A percentile compares a stretch with the other conserved stretches of the same genome.
These are phyloP conservation scores for Cylas formicarius DNA, from an alignment of 1,140 invertebrate genomes.

Conservation along the genomic window DNA sequence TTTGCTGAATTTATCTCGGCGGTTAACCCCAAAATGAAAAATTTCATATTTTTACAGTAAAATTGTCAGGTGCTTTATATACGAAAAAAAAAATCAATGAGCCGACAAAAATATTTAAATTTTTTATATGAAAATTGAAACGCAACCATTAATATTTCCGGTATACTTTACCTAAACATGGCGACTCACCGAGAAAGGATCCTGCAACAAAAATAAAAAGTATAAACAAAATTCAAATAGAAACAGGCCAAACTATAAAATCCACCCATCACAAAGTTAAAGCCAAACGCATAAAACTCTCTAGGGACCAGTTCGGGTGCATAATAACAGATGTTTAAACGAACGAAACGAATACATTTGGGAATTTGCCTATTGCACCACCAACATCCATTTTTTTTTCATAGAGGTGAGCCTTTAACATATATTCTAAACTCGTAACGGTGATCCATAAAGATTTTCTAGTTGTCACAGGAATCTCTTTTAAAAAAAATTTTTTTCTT, in stretches of 20 bases:
- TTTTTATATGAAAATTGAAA: slow-evolving; percentile 5
- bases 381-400: slow-evolving; percentile 1
- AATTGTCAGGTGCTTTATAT: too few relatives aligned
- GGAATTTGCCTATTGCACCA: not conserved
- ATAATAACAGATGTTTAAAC: not conserved
- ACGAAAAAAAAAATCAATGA: not conserved
- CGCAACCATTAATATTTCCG: not conserved
- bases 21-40: too few relatives aligned
- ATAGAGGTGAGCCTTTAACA: too few relatives aligned
- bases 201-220: slow-evolving; percentile 38
- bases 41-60: too few relatives aligned
- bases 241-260: too few relatives aligned
- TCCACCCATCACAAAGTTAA: not conserved
- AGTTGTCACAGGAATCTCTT: too few relatives aligned
- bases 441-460: too few relatives aligned
- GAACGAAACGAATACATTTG: not conserved
- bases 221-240: too few relatives aligned
- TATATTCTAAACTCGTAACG: too few relatives aligned
- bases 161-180: slow-evolving; percentile 1
- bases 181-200: slow-evolving; percentile 40
- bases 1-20: too few relatives aligned
- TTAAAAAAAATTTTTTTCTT: too few relatives aligned
- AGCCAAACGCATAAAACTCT: not conserved
- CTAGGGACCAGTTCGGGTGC: too few relatives aligned
- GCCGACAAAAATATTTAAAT: slow-evolving; percentile 7